A percentile compares a stretch with the other conserved stretches of the same genome.
These are phyloP conservation scores for Australoheros facetus DNA, from an alignment of 2,797 vertebrate genomes.

Conservation along the genomic window DNA sequence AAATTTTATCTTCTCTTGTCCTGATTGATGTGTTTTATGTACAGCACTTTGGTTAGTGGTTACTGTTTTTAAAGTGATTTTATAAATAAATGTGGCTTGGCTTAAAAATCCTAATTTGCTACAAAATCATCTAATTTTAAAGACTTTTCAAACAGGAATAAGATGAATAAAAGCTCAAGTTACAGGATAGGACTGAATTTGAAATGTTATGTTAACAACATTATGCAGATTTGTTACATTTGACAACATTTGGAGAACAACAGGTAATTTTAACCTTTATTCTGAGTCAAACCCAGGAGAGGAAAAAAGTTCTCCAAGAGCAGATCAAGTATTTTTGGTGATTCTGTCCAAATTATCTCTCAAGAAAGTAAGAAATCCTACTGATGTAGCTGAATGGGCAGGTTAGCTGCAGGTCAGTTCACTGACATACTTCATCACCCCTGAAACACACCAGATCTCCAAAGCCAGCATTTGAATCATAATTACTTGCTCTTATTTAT, in stretches of 20 bases:
- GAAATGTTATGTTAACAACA: background rate
- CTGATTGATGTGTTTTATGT: too few relatives aligned
- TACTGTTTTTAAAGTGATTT: too few relatives aligned
- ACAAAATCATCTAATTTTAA: background rate
- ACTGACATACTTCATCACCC: slow-evolving; percentile 27
- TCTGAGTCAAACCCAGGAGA: background rate
- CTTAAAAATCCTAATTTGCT: background rate
- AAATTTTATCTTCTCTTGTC: too few relatives aligned
- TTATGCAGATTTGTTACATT: background rate
- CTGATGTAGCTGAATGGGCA: slow-evolving; percentile 13
- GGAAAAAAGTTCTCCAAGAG: background rate
- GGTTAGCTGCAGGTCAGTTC: slow-evolving; percentile 36
- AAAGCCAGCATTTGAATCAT: slow-evolving; percentile 38
- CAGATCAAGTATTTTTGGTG: background rate
- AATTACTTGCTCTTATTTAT: slow-evolving; percentile 39
- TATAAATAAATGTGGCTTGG: too few relatives aligned
- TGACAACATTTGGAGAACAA: background rate
- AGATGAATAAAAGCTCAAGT: background rate
- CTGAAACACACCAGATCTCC: slow-evolving; percentile 20
- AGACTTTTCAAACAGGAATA: background rate
- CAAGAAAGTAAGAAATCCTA: slow-evolving; percentile 8
- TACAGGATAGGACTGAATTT: background rate
- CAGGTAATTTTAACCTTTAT: background rate
- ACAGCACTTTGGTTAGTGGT: too few relatives aligned
- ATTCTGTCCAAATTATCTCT: slow-evolving; percentile 6